Conservation (phyloP, 2,797 vertebrate species). For the Apogon talboti region DNA sequence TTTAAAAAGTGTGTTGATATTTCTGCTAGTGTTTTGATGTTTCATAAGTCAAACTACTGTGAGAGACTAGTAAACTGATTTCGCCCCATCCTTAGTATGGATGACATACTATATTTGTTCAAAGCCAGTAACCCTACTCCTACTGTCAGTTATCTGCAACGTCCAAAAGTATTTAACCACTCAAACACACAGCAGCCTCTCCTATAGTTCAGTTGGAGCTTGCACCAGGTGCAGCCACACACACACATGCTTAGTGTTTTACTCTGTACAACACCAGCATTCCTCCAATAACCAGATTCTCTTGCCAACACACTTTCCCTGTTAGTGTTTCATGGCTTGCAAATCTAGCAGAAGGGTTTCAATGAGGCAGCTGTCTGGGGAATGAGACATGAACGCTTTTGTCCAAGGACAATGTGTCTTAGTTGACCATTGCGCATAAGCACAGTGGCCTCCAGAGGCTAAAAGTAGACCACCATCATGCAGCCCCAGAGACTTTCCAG, state of each 20-base stretch:
- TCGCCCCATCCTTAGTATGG: neutral
- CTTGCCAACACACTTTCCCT: constrained; percentile 79
- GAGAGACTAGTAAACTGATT: neutral
- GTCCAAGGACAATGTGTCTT: constrained; percentile 69
- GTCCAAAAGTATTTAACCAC: constrained; percentile 55
- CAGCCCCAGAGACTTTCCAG: constrained; percentile 61
- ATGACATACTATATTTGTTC: constrained; percentile 24
- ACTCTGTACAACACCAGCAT: constrained; percentile 65
- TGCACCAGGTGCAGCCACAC: constrained; percentile 77
- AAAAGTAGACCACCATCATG: constrained; percentile 72
- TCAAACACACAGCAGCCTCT: constrained; percentile 18
- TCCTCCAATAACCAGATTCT: constrained; percentile 77
- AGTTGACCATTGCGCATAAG: constrained; percentile 54
- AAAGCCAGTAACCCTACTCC: constrained; percentile 40
- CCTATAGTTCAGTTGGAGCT: constrained; percentile 43
- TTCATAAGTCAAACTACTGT: too few relatives aligned
- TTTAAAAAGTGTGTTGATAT: too few relatives aligned
- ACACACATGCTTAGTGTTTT: constrained; percentile 66
- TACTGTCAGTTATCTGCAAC: constrained; percentile 24
- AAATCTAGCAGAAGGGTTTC: constrained; percentile 63
- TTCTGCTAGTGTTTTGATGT: too few relatives aligned
- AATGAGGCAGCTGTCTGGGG: constrained; percentile 61
- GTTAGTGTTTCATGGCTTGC: constrained; percentile 80
- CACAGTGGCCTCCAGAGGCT: constrained; percentile 57
- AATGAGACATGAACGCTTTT: constrained; percentile 48